Evolutionary conservation across 2,797 vertebrate species (phyloP).

Genomic region (Chiroxiphia lanceolata): DNA sequence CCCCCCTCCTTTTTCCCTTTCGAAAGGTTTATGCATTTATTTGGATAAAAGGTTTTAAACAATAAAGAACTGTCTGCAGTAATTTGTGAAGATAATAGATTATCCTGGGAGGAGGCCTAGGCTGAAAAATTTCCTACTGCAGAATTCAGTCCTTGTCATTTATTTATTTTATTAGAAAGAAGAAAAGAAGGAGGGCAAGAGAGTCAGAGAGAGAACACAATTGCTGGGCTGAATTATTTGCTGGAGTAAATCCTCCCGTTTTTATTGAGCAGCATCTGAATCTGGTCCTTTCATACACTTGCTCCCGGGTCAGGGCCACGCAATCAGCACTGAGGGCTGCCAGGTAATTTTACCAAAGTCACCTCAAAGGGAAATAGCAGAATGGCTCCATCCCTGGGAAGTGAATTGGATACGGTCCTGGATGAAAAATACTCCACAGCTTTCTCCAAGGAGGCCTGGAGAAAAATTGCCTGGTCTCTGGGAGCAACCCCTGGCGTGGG

Average conservation of each 20-base stretch:
- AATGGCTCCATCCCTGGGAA: background rate
- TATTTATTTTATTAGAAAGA: constrained; percentile 15
- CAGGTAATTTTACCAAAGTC: background rate
- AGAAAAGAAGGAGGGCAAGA: background rate
- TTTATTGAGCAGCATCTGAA: background rate
- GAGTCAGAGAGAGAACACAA: background rate
- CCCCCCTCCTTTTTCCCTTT: background rate
- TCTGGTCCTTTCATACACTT: background rate
- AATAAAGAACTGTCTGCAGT: constrained; percentile 53
- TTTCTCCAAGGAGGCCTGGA: background rate
- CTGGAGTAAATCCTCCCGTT: background rate
- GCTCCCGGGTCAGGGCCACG: background rate
- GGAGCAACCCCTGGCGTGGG: background rate
- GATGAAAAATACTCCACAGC: background rate
- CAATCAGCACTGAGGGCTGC: background rate
- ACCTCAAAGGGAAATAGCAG: background rate
- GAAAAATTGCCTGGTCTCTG: background rate
- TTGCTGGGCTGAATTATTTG: background rate
- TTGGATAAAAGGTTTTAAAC: constrained; percentile 66
- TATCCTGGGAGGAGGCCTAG: constrained; percentile 42
- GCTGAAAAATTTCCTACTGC: constrained; percentile 7
- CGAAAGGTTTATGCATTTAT: constrained; percentile 54
- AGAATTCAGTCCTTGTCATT: constrained; percentile 25
- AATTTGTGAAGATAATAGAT: constrained; percentile 55
- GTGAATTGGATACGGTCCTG: background rate